phyloP scores from a whole-genome alignment of 2,113 vertebrate genomes.

The Alethe castanea region DNA sequence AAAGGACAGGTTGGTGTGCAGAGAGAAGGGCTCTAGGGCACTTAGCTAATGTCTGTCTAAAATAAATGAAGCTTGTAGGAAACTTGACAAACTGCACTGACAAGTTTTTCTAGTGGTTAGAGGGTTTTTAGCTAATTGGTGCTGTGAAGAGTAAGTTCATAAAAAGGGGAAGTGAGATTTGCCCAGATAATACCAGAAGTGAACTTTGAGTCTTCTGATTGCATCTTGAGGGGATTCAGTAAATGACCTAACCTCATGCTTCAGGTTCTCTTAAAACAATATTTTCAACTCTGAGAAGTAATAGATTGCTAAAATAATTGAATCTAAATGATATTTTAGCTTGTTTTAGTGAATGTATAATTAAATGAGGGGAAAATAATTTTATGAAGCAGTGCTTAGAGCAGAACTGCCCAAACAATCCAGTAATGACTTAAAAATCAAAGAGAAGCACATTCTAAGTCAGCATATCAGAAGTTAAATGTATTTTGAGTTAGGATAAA shows the following conservation, averaged over 20 bases:
- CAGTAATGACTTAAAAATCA: background rate
- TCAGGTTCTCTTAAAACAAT: background rate
- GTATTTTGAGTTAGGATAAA: background rate
- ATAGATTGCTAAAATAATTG: background rate
- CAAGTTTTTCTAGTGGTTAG: background rate
- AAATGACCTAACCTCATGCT: background rate
- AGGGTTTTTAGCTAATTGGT: background rate
- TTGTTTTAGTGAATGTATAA: background rate
- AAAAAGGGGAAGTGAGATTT: background rate
- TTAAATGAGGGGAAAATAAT: background rate
- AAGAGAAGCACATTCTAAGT: background rate
- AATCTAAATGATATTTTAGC: background rate
- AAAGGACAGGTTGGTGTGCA: rapidly evolving
- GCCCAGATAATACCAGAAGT: background rate
- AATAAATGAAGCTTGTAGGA: background rate
- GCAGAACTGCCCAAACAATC: background rate
- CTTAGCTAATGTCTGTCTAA: background rate
- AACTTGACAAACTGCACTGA: background rate
- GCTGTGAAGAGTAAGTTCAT: background rate
- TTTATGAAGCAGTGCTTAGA: background rate
- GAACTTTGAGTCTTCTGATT: background rate
- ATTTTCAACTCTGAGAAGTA: background rate
- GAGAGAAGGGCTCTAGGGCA: background rate
- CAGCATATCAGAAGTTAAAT: background rate
- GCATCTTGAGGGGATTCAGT: background rate